These are phyloP conservation scores for Coelopa pilipes DNA, from an alignment of 2,888 invertebrate genomes.

Conservation along the genomic window DNA sequence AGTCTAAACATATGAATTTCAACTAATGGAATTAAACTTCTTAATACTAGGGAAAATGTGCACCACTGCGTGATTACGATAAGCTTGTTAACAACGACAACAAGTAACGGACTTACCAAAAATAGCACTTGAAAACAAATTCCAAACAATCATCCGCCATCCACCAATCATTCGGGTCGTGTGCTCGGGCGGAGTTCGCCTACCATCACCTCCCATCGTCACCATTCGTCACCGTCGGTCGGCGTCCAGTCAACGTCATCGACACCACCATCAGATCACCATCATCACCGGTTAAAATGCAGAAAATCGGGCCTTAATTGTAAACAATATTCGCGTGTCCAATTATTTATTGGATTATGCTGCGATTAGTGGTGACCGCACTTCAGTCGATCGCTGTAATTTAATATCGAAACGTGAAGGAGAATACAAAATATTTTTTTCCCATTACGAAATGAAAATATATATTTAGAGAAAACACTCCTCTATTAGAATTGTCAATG, in stretches of 20 bases:
- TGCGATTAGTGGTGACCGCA: slow-evolving; percentile 21
- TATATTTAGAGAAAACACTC: not conserved
- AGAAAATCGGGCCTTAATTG: slow-evolving; percentile 1
- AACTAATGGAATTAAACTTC: too few relatives aligned
- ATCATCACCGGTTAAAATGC: too few relatives aligned
- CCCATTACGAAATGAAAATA: not conserved
- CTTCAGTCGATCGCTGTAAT: not conserved
- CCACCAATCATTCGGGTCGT: not conserved
- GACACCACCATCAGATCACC: not conserved
- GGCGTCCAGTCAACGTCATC: not conserved
- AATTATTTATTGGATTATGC: slow-evolving; percentile 26
- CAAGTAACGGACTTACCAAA: not conserved
- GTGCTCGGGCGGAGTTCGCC: not conserved
- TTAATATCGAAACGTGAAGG: slow-evolving; percentile 2
- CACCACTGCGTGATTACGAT: not conserved
- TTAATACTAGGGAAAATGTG: too few relatives aligned
- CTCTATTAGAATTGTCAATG: too few relatives aligned
- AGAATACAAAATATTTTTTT: too few relatives aligned
- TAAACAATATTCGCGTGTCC: not conserved
- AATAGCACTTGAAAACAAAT: not conserved
- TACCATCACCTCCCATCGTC: not conserved
- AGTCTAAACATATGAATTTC: too few relatives aligned
- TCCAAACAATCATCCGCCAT: not conserved
- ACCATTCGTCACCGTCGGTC: not conserved
- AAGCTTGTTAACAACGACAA: not conserved